These are phyloP conservation scores for Antigone vipio DNA, from an alignment of 2,113 vertebrate species.

Conservation along the genomic window DNA sequence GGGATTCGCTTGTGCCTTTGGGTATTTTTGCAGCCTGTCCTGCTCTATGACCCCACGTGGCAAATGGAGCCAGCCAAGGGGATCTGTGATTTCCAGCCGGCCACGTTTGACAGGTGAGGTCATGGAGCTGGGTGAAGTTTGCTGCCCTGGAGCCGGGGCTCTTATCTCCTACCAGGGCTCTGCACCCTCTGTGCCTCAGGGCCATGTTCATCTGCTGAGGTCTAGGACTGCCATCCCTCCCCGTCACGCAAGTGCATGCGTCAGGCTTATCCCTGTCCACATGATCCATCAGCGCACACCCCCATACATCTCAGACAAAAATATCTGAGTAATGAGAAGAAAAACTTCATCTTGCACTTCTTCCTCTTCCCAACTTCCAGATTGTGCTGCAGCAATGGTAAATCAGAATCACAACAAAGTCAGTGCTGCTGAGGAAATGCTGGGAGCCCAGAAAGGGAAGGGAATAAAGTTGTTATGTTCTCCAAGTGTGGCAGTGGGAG, in stretches of 20 bases:
- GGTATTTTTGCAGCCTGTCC: not conserved
- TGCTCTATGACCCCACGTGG: not conserved
- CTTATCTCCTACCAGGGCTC: not conserved
- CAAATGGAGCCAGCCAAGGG: not conserved
- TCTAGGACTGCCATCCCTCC: not conserved
- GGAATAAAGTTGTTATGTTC: rapidly evolving
- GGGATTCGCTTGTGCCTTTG: not conserved
- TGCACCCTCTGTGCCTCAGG: too few species aligned
- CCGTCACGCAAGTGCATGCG: rapidly evolving
- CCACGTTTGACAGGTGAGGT: not conserved
- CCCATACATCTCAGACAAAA: not conserved
- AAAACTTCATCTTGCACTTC: not conserved
- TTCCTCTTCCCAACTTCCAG: not conserved
- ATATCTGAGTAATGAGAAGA: not conserved
- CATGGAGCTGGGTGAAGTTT: not conserved
- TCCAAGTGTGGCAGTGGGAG: not conserved
- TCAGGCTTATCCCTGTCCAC: not conserved
- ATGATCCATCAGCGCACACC: not conserved
- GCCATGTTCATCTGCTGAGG: not conserved
- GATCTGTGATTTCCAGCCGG: not conserved
- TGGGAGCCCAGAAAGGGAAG: not conserved
- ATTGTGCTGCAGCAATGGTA: not conserved
- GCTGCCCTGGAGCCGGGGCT: not conserved
- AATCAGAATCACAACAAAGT: not conserved
- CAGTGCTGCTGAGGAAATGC: not conserved